Conservation (phyloP, 2,113 vertebrate species). For the Amphiprion percula region DNA sequence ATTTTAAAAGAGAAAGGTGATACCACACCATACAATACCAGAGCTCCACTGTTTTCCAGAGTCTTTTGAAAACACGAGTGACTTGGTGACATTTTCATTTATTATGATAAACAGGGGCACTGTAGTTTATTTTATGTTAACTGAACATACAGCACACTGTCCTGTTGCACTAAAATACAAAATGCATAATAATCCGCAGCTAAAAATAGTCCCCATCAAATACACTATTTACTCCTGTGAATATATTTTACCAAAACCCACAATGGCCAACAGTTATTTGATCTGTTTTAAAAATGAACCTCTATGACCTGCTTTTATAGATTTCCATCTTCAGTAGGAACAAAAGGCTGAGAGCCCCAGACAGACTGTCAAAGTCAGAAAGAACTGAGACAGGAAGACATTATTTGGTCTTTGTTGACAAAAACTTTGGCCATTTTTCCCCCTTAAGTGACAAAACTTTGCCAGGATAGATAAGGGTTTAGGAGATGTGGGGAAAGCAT, state of each 20-base stretch:
- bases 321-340: neutral
- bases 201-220: neutral
- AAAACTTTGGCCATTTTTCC: neutral
- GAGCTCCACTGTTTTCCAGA: neutral
- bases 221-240: neutral
- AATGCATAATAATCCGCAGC: neutral
- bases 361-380: neutral
- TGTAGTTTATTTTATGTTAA: neutral
- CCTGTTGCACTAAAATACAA: neutral
- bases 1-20: neutral
- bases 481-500: neutral
- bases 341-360: neutral
- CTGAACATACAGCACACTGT: neutral
- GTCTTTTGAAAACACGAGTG: neutral
- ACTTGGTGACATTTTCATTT: neutral
- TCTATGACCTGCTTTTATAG: neutral
- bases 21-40: too few species aligned
- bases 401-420: slow-evolving; percentile 7
- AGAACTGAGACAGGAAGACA: neutral
- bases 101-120: neutral
- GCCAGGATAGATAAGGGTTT: neutral
- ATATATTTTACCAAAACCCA: neutral
- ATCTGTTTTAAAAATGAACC: neutral
- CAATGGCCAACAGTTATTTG: neutral
- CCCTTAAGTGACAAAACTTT: neutral